Conservation (phyloP, 2,113 vertebrate genomes). For the Carlito syrichta region DNA sequence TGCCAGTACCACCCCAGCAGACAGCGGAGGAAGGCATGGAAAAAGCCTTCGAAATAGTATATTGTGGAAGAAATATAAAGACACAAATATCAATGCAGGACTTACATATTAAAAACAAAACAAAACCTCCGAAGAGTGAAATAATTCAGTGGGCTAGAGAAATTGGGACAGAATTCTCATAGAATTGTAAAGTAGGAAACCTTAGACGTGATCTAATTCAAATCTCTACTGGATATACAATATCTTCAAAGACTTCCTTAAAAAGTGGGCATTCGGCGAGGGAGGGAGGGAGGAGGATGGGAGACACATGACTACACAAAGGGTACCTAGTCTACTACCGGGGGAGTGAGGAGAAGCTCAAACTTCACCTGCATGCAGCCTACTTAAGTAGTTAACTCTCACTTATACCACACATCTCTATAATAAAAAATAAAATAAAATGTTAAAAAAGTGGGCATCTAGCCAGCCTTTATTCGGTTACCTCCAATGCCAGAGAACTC, state of each 20-base stretch:
- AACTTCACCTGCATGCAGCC: too few relatives aligned
- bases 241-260: background rate
- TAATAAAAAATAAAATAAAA: too few relatives aligned
- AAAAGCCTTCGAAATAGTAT: too few relatives aligned
- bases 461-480: background rate
- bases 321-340: too few relatives aligned
- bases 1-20: too few relatives aligned
- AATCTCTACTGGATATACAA: background rate
- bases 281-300: too few relatives aligned
- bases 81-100: background rate
- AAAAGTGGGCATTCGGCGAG: background rate
- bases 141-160: background rate
- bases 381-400: too few relatives aligned
- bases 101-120: background rate
- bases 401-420: too few relatives aligned
- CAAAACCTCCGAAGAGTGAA: background rate
- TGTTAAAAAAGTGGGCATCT: background rate
- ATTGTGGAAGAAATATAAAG: background rate
- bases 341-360: too few relatives aligned
- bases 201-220: background rate
- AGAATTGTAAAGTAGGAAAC: background rate
- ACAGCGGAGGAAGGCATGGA: too few relatives aligned
- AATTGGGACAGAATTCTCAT: background rate
- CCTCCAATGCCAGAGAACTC: background rate
- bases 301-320: too few relatives aligned